Evolutionary conservation across 2,113 vertebrate genomes (phyloP), one percentile per base, ranked within the genome.

Genomic region (Sclerurus mexicanus): DNA sequence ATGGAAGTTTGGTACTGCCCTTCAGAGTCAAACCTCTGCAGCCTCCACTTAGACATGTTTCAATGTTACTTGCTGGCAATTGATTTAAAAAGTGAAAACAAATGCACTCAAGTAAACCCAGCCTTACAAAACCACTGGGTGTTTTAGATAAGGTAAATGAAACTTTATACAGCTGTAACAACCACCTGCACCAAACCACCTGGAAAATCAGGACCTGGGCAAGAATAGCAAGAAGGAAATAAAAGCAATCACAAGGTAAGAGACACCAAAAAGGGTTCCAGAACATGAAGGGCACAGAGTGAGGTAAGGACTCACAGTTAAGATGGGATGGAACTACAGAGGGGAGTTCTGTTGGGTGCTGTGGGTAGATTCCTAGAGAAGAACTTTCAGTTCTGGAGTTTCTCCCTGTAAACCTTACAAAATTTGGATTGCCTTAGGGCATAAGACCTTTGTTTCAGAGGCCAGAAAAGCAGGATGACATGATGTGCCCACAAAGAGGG

Each of bases 341-440:
- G 5, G 12, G 1, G 35, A 42, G 4, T 39, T 33, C 46, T 33
- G 1, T 1, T 6, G 5, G 7, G 12, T 37, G 56, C 69, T 75
- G 9, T 33, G n/a, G 27, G 12, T 55, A 20, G 47, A 60, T 15
- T 72, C n/a, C n/a, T 42, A 25, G 3, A 13, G 25, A 46, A 91
- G 21, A 28, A 30, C 58, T 85, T 78, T 50, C 30, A 37, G 9
- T 20, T 63, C 47, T 67, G 59, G 14, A 63, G 7, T 21, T 49
- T n/a, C 10, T 12, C 35, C 46, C 50, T 73, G 6, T 14, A 47
- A 53, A 20, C n/a, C 23, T 42, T 37, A 50, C 12, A 67, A 50
- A 58, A 33, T 6, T 12, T 35, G 27, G 33, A 18, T 6, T 7
- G 3, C 6, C 6, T 24, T 16, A 52, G 23, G 84, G 56, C 52